Conservation (phyloP, 2,797 vertebrate genomes). For the Poecilia wingei region DNA sequence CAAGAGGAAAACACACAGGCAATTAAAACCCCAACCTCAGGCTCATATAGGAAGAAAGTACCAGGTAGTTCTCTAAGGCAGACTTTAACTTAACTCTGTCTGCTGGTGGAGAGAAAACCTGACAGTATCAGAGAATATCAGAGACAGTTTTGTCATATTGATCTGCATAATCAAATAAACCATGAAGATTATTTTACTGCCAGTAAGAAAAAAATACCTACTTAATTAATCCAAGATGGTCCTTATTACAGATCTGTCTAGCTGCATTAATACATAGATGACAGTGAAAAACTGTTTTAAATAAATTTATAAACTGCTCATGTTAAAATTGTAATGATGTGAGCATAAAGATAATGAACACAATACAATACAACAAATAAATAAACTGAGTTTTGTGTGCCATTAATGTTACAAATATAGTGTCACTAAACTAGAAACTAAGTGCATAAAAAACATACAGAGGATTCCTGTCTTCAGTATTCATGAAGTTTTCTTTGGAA, state of each 20-base stretch:
- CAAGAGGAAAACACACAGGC: constrained; percentile 47
- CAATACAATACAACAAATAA: not conserved
- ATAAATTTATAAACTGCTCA: not conserved
- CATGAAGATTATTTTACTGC: not conserved
- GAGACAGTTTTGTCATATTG: not conserved
- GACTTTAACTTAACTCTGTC: not conserved
- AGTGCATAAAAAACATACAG: not conserved
- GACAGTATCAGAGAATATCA: not conserved
- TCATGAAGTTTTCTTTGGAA: not conserved
- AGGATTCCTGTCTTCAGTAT: not conserved
- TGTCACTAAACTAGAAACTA: not conserved
- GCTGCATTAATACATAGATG: not conserved
- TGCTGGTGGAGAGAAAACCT: constrained; percentile 8
- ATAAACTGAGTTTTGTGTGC: not conserved
- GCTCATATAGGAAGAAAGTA: constrained; percentile 5
- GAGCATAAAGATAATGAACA: not conserved
- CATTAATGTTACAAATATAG: not conserved
- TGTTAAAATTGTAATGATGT: not conserved
- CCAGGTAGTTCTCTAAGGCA: constrained; percentile 3
- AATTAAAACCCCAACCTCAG: constrained; percentile 37
- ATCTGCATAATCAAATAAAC: not conserved
- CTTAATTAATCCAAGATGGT: not conserved
- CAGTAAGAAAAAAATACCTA: not conserved
- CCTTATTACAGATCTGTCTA: not conserved
- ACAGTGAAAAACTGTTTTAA: constrained; percentile 43